Conservation (phyloP, 2,113 vertebrate species). For the Clarias gariepinus region DNA sequence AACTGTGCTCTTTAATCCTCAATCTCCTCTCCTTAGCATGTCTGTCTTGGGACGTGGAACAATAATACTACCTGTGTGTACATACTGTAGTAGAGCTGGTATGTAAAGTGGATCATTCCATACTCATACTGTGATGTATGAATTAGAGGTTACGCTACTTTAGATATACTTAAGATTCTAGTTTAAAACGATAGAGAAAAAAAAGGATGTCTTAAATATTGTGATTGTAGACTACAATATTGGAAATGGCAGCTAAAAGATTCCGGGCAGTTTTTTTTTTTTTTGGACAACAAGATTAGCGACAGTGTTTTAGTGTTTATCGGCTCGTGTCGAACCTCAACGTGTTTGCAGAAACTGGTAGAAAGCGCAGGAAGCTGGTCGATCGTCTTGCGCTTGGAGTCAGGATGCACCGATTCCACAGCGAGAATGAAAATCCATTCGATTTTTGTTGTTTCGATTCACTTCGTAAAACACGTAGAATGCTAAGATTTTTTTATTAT, state of each 20-base stretch:
- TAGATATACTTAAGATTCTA: not conserved
- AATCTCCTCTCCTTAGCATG: not conserved
- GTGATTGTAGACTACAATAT: not conserved
- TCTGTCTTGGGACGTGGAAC: not conserved
- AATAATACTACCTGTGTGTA: conserved; percentile 45
- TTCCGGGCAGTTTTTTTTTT: conserved; percentile 20
- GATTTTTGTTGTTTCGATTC: not conserved
- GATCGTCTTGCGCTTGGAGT: not conserved
- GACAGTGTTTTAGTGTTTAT: conserved; percentile 33
- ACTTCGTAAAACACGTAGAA: not conserved
- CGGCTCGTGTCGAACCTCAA: not conserved
- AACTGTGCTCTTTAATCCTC: not conserved
- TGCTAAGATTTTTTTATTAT: not conserved
- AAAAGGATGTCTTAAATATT: not conserved
- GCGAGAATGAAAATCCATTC: not conserved
- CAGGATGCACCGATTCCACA: not conserved
- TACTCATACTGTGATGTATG: not conserved
- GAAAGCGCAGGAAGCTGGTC: not conserved
- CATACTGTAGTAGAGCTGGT: conserved; percentile 31
- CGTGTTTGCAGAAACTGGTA: not conserved
- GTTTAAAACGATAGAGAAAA: not conserved
- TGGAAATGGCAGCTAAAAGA: conserved; percentile 19
- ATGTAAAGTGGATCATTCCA: not conserved
- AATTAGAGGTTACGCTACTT: not conserved
- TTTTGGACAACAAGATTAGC: not conserved